Percentiles rank a stretch among this genome's conserved stretches.
phyloP scores from a whole-genome alignment of 2,113 vertebrate genomes.

The Alethe diademata region DNA sequence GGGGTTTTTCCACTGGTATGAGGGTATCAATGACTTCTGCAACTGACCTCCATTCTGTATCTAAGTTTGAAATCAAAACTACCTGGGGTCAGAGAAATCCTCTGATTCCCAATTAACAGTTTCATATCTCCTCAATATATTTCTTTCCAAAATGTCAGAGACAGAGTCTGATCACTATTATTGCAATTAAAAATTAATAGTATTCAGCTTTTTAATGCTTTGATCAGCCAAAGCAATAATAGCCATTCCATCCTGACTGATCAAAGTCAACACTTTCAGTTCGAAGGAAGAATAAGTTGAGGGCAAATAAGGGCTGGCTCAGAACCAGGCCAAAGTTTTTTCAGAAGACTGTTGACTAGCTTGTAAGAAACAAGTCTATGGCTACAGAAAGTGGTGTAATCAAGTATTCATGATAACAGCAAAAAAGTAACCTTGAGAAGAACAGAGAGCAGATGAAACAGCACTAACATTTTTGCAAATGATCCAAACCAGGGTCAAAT shows the following conservation, averaged over 20 bases:
- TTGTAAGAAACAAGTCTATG: neutral
- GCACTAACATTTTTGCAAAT: neutral
- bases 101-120: neutral
- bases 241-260: neutral
- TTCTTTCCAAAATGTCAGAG: neutral
- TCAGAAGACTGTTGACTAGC: neutral
- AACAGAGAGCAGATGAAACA: neutral
- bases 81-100: neutral
- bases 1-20: neutral
- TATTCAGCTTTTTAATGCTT: neutral
- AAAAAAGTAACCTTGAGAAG: conserved; percentile 23
- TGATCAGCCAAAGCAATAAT: neutral
- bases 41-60: neutral
- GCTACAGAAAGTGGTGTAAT: neutral
- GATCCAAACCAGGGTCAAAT: neutral
- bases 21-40: neutral
- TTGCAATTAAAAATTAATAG: neutral
- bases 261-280: neutral
- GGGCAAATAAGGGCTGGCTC: neutral
- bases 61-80: neutral
- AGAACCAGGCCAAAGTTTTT: neutral
- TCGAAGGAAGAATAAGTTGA: neutral
- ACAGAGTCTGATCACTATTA: neutral
- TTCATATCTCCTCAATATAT: neutral
- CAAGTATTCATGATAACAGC: neutral